Evolutionary conservation across 1,140 invertebrate species (phyloP).

Genomic region (Bilobella aurantiaca): DNA sequence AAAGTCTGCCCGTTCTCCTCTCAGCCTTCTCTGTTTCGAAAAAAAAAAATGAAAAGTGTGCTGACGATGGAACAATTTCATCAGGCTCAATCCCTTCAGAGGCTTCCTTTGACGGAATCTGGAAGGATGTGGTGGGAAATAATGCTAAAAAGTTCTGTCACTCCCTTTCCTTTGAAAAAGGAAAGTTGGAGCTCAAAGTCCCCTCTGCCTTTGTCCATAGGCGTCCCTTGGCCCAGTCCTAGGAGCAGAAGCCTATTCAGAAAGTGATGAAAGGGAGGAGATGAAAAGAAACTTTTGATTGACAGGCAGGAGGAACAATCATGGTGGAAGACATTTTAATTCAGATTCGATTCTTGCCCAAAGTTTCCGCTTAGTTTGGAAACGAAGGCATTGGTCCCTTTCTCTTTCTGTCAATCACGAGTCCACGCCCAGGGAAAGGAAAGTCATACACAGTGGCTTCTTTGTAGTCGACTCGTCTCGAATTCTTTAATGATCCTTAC

Average conservation of each 20-base stretch:
- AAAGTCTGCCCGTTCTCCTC: not conserved
- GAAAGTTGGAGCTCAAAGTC: not conserved
- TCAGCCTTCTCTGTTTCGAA: not conserved
- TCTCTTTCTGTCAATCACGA: conserved; percentile 29
- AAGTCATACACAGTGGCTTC: not conserved
- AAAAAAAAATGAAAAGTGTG: conserved; percentile 18
- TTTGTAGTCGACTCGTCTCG: not conserved
- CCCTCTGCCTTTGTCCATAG: not conserved
- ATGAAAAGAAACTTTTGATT: conserved; percentile 27
- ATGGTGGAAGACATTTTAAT: not conserved
- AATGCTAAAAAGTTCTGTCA: not conserved
- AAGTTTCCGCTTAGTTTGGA: not conserved
- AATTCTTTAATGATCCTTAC: too few species aligned
- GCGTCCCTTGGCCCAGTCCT: not conserved
- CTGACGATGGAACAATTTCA: conserved; percentile 17
- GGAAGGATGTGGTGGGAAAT: too few species aligned
- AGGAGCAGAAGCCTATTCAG: conserved; percentile 9
- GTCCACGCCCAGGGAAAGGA: conserved; percentile 24
- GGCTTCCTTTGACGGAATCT: not conserved
- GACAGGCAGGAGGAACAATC: conserved; percentile 13
- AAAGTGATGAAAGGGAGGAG: conserved; percentile 18
- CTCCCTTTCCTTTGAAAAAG: not conserved
- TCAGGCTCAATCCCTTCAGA: not conserved
- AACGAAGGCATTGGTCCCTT: too few species aligned
- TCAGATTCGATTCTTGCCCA: not conserved